Evolutionary conservation across 2,888 invertebrate genomes (phyloP).

Genomic region (Rhamphomyia laevipes): DNA sequence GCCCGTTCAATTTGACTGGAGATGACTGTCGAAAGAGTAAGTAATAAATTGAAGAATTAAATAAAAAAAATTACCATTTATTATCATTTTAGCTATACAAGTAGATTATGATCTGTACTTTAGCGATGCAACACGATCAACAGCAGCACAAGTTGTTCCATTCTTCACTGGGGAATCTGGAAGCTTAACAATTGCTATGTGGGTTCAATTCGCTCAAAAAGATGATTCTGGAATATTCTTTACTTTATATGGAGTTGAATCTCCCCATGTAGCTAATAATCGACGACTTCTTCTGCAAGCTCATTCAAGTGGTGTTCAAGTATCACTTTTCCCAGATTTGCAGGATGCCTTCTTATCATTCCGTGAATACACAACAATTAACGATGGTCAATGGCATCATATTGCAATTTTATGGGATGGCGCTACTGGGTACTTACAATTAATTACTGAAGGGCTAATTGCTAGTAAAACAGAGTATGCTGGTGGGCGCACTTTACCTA

Average conservation of each 20-base stretch:
- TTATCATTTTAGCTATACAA: constrained; percentile 66
- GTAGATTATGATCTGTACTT: constrained; percentile 97
- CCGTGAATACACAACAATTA: constrained; percentile 83
- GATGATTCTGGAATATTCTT: constrained; percentile 91
- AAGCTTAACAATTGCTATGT: constrained; percentile 82
- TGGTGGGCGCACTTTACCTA: constrained; percentile 68
- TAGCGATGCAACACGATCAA: constrained; percentile 79
- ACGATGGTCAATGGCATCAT: constrained; percentile 96
- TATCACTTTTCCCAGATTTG: constrained; percentile 77
- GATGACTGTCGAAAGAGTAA: constrained; percentile 92
- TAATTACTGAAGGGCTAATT: constrained; percentile 92
- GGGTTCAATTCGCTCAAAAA: constrained; percentile 89
- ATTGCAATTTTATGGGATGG: constrained; percentile 93
- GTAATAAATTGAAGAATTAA: constrained; percentile 21
- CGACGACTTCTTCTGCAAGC: constrained; percentile 79
- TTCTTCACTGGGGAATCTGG: constrained; percentile 67
- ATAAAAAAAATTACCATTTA: neutral
- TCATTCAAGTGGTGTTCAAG: constrained; percentile 85
- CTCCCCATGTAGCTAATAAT: constrained; percentile 63
- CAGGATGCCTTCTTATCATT: constrained; percentile 85
- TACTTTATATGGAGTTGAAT: constrained; percentile 79
- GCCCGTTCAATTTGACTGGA: constrained; percentile 93
- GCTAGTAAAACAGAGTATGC: constrained; percentile 87
- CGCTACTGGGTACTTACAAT: constrained; percentile 70
- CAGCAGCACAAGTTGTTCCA: constrained; percentile 86